Conservation (phyloP, 2,797 vertebrate genomes). For the Urosaurus nigricauda region DNA sequence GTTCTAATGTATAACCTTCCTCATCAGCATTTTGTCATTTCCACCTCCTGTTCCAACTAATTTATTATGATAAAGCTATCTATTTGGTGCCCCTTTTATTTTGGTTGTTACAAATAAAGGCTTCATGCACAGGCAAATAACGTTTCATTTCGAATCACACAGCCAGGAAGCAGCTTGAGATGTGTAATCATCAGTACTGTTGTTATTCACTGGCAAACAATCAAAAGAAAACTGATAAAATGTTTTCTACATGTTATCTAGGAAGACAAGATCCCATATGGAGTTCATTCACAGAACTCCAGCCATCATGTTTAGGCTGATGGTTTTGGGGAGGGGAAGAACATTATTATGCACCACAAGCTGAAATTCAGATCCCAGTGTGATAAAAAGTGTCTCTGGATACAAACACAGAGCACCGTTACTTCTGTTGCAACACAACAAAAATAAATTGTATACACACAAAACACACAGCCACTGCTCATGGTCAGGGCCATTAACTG, state of each 20-base stretch:
- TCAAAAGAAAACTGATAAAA: not conserved
- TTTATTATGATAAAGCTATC: not conserved
- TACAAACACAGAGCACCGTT: not conserved
- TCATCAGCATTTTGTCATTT: not conserved
- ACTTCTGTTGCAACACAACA: no score
- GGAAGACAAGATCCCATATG: slow-evolving; percentile 14
- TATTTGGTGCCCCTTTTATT: not conserved
- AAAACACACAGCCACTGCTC: no score
- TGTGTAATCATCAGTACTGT: not conserved
- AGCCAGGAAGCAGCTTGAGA: not conserved
- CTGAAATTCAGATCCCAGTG: not conserved
- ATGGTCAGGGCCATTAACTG: no score
- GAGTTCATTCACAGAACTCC: not conserved
- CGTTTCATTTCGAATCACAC: slow-evolving; percentile 2
- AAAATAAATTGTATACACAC: no score
- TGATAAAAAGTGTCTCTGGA: not conserved
- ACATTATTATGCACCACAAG: not conserved
- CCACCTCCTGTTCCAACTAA: not conserved
- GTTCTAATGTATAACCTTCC: not conserved
- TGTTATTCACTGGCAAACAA: not conserved
- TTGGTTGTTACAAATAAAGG: not conserved
- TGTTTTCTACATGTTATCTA: not conserved
- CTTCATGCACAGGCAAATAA: not conserved
- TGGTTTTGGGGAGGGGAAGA: not conserved
- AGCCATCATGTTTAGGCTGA: not conserved